Conservation (phyloP, 37 sponge, comb jelly and placozoan species). For the Aplysina aerophoba region DNA sequence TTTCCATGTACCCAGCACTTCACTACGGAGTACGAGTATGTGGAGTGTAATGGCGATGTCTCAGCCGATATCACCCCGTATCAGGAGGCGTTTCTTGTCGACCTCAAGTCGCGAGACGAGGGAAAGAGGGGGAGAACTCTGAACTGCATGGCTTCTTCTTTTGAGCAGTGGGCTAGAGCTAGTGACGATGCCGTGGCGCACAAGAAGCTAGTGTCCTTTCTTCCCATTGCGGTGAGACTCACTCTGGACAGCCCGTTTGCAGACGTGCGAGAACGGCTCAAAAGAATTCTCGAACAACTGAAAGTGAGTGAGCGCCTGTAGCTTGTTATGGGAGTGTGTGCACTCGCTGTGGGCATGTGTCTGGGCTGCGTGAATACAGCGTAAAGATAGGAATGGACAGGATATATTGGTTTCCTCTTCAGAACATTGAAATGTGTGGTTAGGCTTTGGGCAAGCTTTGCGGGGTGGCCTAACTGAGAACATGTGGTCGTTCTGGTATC, state of each 20-base stretch:
- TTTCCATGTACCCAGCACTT: too few relatives aligned
- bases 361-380: too few relatives aligned
- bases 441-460: too few relatives aligned
- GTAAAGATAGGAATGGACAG: too few relatives aligned
- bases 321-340: not conserved
- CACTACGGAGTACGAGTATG: not conserved
- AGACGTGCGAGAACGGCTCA: constrained; percentile 50
- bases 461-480: too few relatives aligned
- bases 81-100: not conserved
- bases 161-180: constrained; percentile 18
- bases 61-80: not conserved
- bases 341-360: not conserved
- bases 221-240: constrained; percentile 60
- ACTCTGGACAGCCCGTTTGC: constrained; percentile 53
- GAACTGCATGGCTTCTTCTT: not conserved
- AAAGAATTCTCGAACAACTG: constrained; percentile 41
- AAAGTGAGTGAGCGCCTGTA: constrained; percentile 43
- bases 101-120: not conserved
- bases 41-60: constrained; percentile 46
- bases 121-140: not conserved
- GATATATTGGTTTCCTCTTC: too few relatives aligned
- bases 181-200: constrained; percentile 44
- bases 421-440: too few relatives aligned
- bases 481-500: too few relatives aligned
- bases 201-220: constrained; percentile 35